Base-by-base conservation (phyloP, 2,797 vertebrate genomes). In the Trichosurus vulpecula region DNA sequence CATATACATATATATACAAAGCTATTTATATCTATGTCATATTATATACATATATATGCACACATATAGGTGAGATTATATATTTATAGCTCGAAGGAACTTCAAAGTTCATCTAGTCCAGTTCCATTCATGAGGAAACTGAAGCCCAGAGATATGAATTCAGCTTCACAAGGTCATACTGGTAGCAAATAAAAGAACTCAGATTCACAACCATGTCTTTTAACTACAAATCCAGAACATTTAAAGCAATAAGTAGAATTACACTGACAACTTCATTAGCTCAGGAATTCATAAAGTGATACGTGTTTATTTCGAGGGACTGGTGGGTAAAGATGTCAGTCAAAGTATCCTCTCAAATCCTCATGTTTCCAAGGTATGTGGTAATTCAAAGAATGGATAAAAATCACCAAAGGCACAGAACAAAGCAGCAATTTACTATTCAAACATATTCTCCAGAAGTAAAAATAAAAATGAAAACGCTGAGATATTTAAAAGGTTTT, bases 401-500 rank as follows among this genome's bases (percentile, higher is more conserved):
- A 66, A 92, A 58, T n/a, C 93, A 94, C 4, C 47, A 61, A 94
- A 52, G 52, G 0, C 61, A 66, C 35, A 66, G 4, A 6, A 92
- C 81, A 95, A 81, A 52, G 31, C 52, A 0, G 4, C 4, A 66
- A 90, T 94, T 91, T 19, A 89, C 51, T n/a, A 41, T 74, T 74
- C n/a, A 74, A 19, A 74, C n/a, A 74, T 66, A 66, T 74, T 41
- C 35, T 74, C 16, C 14, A 74, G 61, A n/a, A n/a, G 35, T 66
- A n/a, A 66, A n/a, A 41, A 74, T 74, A 12, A 74, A 92, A 90
- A 53, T 29, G 10, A 91, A 74, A 74, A 25, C n/a, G 41, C 41
- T 57, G 89, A 90, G 92, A 2, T 94, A 91, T 56, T 6, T 92
- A 94, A 91, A 10, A 92, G 52, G 96, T 97, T 96, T 91, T 74